These are phyloP conservation scores for Sceliomorpha sp. DNA, from an alignment of 2,888 invertebrate species.

Conservation along the genomic window DNA sequence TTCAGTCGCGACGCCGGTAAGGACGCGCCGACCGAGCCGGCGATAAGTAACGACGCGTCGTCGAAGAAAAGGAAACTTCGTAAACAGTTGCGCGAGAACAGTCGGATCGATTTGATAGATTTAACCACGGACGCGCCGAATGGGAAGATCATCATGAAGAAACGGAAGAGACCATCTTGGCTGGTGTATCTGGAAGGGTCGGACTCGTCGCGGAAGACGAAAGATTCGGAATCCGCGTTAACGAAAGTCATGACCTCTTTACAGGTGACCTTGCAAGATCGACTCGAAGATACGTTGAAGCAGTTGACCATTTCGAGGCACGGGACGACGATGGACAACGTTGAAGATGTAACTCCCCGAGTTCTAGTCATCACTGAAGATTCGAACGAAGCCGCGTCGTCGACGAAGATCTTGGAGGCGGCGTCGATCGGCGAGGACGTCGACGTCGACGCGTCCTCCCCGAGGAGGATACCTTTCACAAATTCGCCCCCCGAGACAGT, in stretches of 20 bases:
- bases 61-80: no score
- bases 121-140: no score
- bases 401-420: no score
- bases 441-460: slow-evolving; percentile 27
- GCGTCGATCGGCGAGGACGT: slow-evolving; percentile 15
- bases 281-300: slow-evolving; percentile 17
- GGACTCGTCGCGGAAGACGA: not conserved
- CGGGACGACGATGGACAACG: not conserved
- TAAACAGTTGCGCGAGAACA: no score
- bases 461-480: not conserved
- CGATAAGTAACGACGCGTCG: no score
- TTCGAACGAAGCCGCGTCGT: not conserved
- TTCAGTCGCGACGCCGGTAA: no score
- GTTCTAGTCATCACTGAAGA: slow-evolving; percentile 6
- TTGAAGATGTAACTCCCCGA: slow-evolving; percentile 23
- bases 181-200: slow-evolving; percentile 18
- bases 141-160: slow-evolving; percentile 18
- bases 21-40: no score
- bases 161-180: slow-evolving; percentile 18
- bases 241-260: slow-evolving; percentile 5
- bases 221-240: not conserved
- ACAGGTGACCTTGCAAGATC: slow-evolving; percentile 4
- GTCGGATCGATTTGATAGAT: no score
- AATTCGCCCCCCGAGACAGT: slow-evolving; percentile 30
- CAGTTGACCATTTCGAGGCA: slow-evolving; percentile 3